phyloP scores from a whole-genome alignment of 2,888 invertebrate species.

The Amphipyra tragopoginis region DNA sequence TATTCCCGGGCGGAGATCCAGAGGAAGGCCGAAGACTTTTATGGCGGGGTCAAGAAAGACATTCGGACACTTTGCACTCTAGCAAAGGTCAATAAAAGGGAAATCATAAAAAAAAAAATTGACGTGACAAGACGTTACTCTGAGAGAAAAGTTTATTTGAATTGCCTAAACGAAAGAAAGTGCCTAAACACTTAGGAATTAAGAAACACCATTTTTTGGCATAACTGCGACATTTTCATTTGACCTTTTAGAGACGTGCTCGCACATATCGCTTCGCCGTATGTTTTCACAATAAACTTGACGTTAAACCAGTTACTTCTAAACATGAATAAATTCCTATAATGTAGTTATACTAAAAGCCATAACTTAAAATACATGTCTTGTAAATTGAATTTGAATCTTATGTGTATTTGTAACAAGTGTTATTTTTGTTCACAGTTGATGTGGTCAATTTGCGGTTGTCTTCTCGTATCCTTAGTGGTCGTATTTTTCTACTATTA shows the following conservation, averaged over 20 bases:
- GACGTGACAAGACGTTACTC: no score
- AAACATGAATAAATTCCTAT: not conserved
- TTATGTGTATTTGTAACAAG: not conserved
- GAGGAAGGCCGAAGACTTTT: no score
- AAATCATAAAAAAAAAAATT: no score
- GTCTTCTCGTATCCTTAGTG: conserved; percentile 80
- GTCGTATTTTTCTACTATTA: conserved; percentile 88
- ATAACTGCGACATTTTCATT: not conserved
- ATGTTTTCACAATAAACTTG: conserved; percentile 22
- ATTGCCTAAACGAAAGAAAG: no score
- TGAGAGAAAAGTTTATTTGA: no score
- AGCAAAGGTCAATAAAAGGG: no score
- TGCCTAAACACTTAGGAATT: no score
- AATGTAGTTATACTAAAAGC: not conserved
- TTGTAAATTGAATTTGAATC: not conserved
- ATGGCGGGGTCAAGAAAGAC: no score
- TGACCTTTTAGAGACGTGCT: not conserved
- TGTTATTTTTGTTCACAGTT: conserved; percentile 72
- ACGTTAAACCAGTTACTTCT: conserved; percentile 7
- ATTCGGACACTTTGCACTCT: no score
- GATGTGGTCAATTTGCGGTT: conserved; percentile 85
- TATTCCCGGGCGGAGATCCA: no score
- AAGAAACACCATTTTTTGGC: no score
- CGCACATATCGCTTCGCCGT: not conserved
- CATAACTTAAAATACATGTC: not conserved